phyloP scores from a whole-genome alignment of 2,888 invertebrate genomes.

The Aspidapion aeneum region DNA sequence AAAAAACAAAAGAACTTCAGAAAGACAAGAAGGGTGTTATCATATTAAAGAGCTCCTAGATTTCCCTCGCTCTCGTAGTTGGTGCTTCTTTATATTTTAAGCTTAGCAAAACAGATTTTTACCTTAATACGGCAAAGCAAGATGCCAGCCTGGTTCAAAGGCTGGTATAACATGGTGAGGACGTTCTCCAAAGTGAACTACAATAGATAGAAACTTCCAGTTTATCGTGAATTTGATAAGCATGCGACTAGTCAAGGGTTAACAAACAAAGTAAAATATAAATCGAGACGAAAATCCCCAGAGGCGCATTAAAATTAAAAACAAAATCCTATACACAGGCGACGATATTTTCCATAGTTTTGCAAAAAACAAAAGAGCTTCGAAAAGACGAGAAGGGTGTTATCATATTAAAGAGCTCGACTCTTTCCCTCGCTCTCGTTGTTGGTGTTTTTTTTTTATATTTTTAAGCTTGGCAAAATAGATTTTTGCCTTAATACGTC shows the following conservation, averaged over 20 bases:
- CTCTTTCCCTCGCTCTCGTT: no score
- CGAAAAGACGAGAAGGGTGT: not conserved
- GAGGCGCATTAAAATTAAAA: no score
- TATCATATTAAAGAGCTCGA: not conserved
- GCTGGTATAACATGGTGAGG: no score
- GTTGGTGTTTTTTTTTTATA: not conserved
- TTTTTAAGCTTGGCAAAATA: not conserved
- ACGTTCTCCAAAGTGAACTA: no score
- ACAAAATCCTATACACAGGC: no score
- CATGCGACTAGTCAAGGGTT: no score
- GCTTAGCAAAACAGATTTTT: not conserved
- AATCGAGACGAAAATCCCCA: no score
- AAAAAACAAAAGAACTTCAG: not conserved
- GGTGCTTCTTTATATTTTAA: not conserved
- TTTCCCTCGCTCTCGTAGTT: no score
- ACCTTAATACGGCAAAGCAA: not conserved
- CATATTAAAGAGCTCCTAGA: not conserved
- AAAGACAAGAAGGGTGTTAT: not conserved
- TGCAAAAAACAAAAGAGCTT: not conserved
- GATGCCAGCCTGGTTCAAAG: no score
- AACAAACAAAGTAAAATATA: no score
- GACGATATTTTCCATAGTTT: not conserved
- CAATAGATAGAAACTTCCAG: no score
- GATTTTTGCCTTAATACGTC: not conserved
- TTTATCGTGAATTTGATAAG: no score